Percentiles rank a stretch among this genome's conserved stretches.
Conservation (phyloP, 2,113 vertebrate species). For the Orthochromis indermauri region DNA sequence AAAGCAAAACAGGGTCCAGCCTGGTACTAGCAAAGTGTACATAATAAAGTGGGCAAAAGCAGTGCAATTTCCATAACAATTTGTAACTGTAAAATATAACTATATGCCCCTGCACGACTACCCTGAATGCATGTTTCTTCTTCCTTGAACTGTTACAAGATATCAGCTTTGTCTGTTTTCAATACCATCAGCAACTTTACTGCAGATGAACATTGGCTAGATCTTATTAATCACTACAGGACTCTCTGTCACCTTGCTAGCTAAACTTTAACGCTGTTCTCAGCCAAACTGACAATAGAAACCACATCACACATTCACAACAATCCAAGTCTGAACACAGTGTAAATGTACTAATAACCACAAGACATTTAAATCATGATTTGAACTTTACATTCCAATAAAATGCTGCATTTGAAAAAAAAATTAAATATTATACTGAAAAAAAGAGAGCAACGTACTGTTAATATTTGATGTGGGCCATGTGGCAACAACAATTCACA, state of each 20-base stretch:
- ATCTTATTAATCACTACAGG: neutral
- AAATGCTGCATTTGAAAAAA: neutral
- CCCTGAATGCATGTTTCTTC: neutral
- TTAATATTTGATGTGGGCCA: neutral
- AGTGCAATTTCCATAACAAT: neutral
- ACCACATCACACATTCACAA: neutral
- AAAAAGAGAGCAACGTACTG: neutral
- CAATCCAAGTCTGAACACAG: neutral
- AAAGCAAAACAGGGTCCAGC: neutral
- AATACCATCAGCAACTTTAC: neutral
- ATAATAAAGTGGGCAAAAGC: neutral
- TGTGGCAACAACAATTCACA: neutral
- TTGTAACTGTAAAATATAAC: neutral
- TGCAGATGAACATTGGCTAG: neutral
- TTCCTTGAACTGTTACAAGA: neutral
- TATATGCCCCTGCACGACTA: rapidly evolving
- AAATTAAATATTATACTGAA: neutral
- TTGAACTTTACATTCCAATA: neutral
- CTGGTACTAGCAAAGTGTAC: neutral
- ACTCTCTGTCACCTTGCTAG: neutral
- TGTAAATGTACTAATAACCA: neutral
- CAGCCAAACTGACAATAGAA: neutral
- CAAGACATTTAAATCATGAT: neutral
- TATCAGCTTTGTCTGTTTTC: neutral
- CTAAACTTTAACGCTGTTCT: neutral